Evolutionary conservation across 2,797 vertebrate genomes (phyloP).

Genomic region (Diceros bicornis): DNA sequence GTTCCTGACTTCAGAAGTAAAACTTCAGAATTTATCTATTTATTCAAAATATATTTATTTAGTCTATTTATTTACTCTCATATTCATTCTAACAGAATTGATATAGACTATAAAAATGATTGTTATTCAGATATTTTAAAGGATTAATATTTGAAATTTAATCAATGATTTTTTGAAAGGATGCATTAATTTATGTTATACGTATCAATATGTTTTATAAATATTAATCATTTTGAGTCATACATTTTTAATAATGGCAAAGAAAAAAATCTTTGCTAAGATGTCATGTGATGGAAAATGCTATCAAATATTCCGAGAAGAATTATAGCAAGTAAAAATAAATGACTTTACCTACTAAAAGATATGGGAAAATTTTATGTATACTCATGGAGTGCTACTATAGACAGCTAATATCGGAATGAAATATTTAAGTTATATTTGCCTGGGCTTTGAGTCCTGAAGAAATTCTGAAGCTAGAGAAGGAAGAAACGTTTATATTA

Average conservation of each 20-base stretch:
- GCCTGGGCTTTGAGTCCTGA: background rate
- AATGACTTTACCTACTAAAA: background rate
- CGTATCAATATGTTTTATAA: background rate
- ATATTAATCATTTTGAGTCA: background rate
- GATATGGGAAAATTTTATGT: background rate
- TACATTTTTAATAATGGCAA: background rate
- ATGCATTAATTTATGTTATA: background rate
- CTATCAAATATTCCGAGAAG: background rate
- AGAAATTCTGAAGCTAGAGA: background rate
- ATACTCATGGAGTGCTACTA: background rate
- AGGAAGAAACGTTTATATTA: background rate
- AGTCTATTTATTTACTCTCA: background rate
- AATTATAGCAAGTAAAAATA: background rate
- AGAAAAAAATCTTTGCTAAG: background rate
- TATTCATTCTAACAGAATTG: background rate
- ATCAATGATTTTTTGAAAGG: background rate
- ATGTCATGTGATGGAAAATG: background rate
- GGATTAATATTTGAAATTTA: background rate
- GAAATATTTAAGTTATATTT: background rate
- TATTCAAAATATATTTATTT: background rate
- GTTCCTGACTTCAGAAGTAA: background rate
- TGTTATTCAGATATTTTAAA: background rate
- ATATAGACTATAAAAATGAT: background rate
- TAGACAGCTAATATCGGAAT: background rate
- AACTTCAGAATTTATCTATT: background rate